Evolutionary conservation across 2,797 vertebrate genomes (phyloP), one percentile per base, ranked within the genome.

Genomic region (Forpus xanthops): DNA sequence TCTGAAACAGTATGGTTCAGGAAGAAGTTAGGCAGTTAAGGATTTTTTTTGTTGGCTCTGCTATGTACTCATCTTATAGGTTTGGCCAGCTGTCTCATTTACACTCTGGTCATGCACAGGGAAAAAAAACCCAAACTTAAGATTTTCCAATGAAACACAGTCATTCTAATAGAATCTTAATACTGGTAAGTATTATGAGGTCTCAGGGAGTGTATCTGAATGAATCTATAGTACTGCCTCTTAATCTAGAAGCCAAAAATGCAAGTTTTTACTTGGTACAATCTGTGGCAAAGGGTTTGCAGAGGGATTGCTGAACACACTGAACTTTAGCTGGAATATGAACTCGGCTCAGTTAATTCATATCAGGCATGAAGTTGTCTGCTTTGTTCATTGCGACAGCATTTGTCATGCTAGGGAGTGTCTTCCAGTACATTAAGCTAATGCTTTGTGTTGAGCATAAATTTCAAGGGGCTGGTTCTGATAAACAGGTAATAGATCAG

Each of bases 401-500:
- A 42, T 91, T 78, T 85, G 31, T 60, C 52, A 11, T 62, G 18
- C 37, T 60, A 68, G 62, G 42, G 30, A 44, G 24, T 33, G 37
- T 74, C 91, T 90, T 89, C 41, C 33, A 76, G 53, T 65, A 31
- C 60, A 70, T 60, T 89, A 71, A 92, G 47, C 28, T 47, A 53
- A 62, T 74, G 15, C 33, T 85, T 89, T 86, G 35, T 76, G 37
- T 31, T 67, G 52, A 84, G 73, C 65, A 82, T 82, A 53, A 82
- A 62, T 94, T 92, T 87, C 80, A 89, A 85, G 88, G 66, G 39
- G 28, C 27, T 61, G 49, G 21, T 94, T 89, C 45, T 94, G 65
- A 82, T 74, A 92, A 94, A 75, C 37, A 74, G n/a, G 39, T 91
- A 47, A 74, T 61, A 79, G 82, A 76, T 86, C 37, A 52, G 23